Evolutionary conservation across 2,113 vertebrate species (phyloP), one percentile per base, ranked within the genome.

Genomic region (Arothron firmamentum): DNA sequence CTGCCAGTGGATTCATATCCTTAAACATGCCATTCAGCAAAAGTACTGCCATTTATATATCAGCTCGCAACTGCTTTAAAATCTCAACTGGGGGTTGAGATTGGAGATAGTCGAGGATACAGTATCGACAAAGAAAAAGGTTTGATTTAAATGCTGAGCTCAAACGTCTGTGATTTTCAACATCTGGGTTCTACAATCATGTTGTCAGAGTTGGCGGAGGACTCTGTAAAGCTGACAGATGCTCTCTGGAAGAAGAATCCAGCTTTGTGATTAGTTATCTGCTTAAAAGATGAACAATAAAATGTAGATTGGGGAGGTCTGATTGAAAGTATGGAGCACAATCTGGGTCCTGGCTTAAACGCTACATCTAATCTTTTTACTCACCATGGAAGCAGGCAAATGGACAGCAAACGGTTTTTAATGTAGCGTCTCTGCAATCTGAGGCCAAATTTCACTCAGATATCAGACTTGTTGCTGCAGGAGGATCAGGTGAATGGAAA

Each of bases 401-500:
- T 46, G 15, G 14, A 46, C 4, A 7, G 9, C 13, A n/a, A 46
- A n/a, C n/a, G 45, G 45, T 46, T 5, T n/a, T 15, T 15, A 46
- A 46, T 5, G 17, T 6, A 46, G 16, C 15, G 5, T 6, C 45
- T 17, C 15, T 6, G 14, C 45, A 46, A n/a, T 46, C 45, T 46
- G 14, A 13, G 7, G 17, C 15, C 3, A 11, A 15, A 43, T 16
- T 67, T 56, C 62, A 62, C 28, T 75, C 34, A 47, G 47, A 72
- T 55, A 59, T 38, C 15, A 61, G 12, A 63, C 6, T 3, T 41
- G 43, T 16, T 3, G 8, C 34, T 59, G 47, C 28, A 7, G 13
- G 66, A 56, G 3, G 4, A 70, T 72, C 49, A 61, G 42, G 67
- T 74, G 41, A 79, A 73, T 52, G 16, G 34, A 11, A 69, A 76